A percentile compares a stretch with the other conserved stretches of the same genome.
phyloP scores from a whole-genome alignment of 53 echinoderm and acorn worm species.

The Pentamera pediparva region DNA sequence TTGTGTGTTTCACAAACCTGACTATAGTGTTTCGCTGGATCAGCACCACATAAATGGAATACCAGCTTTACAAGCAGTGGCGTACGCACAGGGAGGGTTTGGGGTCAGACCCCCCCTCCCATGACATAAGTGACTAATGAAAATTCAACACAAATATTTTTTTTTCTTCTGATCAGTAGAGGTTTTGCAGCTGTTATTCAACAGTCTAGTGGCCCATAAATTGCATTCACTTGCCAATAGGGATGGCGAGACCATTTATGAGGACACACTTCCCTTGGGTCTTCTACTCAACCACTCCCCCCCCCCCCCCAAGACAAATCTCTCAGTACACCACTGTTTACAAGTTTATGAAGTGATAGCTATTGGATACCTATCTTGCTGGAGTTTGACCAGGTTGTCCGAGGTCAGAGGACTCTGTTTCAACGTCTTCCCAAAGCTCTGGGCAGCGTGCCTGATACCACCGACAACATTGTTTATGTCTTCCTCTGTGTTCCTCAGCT shows the following conservation, averaged over 20 bases:
- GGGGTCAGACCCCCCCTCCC: no score
- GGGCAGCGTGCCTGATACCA: constrained; percentile 67
- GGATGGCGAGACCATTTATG: background rate
- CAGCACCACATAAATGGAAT: no score
- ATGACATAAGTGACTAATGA: no score
- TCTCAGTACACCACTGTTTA: background rate
- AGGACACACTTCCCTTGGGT: no score
- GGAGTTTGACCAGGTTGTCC: constrained; percentile 83
- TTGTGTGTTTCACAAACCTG: no score
- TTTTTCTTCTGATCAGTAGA: background rate
- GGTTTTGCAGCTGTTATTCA: background rate
- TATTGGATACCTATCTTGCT: constrained; percentile 84
- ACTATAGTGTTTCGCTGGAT: no score
- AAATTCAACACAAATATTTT: no score
- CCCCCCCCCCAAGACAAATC: no score
- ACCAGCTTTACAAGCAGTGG: no score
- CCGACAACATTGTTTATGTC: constrained; percentile 81
- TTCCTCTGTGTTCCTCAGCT: constrained; percentile 56
- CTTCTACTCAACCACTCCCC: background rate
- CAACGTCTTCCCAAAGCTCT: constrained; percentile 80
- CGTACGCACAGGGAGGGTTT: no score
- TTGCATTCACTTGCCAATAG: no score
- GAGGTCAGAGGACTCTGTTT: constrained; percentile 95
- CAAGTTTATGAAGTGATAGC: background rate
- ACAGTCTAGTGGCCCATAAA: no score